These are phyloP conservation scores for Tuberolachnus salignus DNA, from an alignment of 2,888 invertebrate species.

Conservation along the genomic window DNA sequence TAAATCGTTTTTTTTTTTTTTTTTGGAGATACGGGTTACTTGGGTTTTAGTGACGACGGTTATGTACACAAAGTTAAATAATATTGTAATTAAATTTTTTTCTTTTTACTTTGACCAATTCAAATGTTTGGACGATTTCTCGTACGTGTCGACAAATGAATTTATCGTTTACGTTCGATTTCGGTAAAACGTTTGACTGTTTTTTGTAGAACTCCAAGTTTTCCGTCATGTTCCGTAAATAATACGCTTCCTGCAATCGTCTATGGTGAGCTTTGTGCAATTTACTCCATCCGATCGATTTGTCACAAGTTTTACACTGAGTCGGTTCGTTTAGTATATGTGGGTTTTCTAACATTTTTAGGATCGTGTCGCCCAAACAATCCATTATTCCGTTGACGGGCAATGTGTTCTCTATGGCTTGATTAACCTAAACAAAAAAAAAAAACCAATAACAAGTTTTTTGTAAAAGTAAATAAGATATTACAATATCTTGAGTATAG, in stretches of 20 bases:
- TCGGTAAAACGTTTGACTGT: background rate
- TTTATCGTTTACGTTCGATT: background rate
- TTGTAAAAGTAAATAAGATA: background rate
- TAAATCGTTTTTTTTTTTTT: too few relatives aligned
- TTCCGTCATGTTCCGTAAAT: background rate
- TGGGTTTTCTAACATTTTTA: conserved; percentile 10
- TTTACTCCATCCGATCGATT: background rate
- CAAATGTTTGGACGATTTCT: conserved; percentile 9
- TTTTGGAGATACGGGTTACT: too few relatives aligned
- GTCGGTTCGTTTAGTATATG: background rate
- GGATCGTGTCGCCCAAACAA: background rate
- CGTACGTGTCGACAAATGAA: background rate
- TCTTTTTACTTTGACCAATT: conserved; percentile 35
- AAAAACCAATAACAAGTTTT: background rate
- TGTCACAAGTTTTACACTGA: background rate
- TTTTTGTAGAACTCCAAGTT: background rate
- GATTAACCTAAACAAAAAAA: background rate
- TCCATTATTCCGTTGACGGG: background rate
- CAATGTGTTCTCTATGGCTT: conserved; percentile 16
- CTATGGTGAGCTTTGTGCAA: background rate
- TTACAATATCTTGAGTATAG: too few relatives aligned
- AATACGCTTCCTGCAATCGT: background rate
- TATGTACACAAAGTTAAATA: too few relatives aligned
- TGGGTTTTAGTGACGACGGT: too few relatives aligned
- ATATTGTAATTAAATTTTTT: too few relatives aligned